Evolutionary conservation across 2,888 invertebrate species (phyloP).

Genomic region (Metopia argyrocephala): DNA sequence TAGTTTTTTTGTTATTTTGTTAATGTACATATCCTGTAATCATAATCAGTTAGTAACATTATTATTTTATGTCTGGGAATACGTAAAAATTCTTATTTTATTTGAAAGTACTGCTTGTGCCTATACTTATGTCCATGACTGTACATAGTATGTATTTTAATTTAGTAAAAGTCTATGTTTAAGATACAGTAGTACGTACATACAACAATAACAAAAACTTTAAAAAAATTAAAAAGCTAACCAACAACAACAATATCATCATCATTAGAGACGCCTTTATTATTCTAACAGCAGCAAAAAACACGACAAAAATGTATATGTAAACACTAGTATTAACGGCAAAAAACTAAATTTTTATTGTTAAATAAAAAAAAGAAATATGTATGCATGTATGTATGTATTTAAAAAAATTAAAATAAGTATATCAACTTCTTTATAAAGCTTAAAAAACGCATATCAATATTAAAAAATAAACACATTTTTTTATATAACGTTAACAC

Average conservation of each 20-base stretch:
- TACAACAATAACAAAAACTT: slow-evolving; percentile 22
- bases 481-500: not conserved
- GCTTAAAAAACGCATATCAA: slow-evolving; percentile 22
- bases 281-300: not conserved
- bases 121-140: too few species aligned
- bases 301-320: not conserved
- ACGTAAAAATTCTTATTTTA: too few species aligned
- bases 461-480: not conserved
- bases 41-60: too few species aligned
- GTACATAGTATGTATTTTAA: too few species aligned
- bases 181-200: too few species aligned
- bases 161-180: too few species aligned
- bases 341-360: slow-evolving; percentile 8
- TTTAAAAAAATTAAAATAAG: not conserved
- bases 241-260: slow-evolving; percentile 18
- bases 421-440: slow-evolving; percentile 30
- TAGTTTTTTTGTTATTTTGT: too few species aligned
- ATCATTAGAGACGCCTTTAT: slow-evolving; percentile 19
- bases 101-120: too few species aligned
- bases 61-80: too few species aligned
- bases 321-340: not conserved
- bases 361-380: slow-evolving; percentile 10
- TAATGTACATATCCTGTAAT: too few species aligned
- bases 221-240: slow-evolving; percentile 1
- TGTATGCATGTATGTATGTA: not conserved